A percentile compares a stretch with the other conserved stretches of the same genome.
phyloP scores from a whole-genome alignment of 1,140 invertebrate genomes.

The Cardiocondyla obscurior region DNA sequence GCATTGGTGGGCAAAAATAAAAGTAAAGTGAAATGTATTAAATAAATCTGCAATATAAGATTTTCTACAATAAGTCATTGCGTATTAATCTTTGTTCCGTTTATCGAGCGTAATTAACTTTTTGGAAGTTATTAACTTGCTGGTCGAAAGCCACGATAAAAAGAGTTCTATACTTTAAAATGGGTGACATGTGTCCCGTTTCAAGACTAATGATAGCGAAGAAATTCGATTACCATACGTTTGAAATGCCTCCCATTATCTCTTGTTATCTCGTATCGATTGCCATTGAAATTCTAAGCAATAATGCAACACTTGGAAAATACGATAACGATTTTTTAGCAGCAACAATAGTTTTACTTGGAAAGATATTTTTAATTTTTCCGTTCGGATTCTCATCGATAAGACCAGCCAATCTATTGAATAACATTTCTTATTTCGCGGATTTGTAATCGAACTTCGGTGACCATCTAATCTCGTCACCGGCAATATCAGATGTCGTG shows the following conservation, averaged over 20 bases:
- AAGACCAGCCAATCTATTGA: not conserved
- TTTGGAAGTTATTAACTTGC: not conserved
- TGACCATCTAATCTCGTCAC: not conserved
- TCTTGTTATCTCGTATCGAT: not conserved
- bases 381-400: not conserved
- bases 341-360: not conserved
- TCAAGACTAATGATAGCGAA: not conserved
- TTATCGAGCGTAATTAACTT: not conserved
- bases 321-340: not conserved
- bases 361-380: not conserved
- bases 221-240: not conserved
- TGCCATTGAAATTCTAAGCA: not conserved
- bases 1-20: not conserved
- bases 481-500: not conserved
- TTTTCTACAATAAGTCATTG: not conserved
- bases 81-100: not conserved
- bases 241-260: not conserved
- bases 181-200: not conserved
- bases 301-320: conserved; percentile 1
- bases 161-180: no score
- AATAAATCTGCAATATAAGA: no score
- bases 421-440: not conserved
- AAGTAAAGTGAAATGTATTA: no score
- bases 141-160: no score
- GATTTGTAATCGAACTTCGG: not conserved